Evolutionary conservation across 2,113 vertebrate species (phyloP), one percentile per base, ranked within the genome.

Genomic region (Gila orcuttii): DNA sequence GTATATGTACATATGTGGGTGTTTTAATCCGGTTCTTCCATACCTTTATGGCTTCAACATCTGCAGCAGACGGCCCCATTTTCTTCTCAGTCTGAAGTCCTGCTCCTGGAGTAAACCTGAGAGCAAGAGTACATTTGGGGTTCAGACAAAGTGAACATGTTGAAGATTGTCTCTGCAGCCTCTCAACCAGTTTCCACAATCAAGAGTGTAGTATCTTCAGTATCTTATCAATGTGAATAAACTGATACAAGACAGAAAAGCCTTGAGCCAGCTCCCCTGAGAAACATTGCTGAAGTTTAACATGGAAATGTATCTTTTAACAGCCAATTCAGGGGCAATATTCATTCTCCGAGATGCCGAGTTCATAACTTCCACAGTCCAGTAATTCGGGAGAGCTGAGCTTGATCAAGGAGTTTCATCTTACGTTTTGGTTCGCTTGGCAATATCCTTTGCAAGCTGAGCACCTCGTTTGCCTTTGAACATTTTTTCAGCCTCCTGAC

Each of bases 401-500:
- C 90, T 94, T 93, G 89, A 84, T 91, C 88, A 91, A 92, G 93
- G 91, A 91, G 91, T 92, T 89, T 93, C 93, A 85, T 96, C 98
- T 99, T 98, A 99, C 98, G 98, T 99, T 98, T 99, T 99, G 83
- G 96, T 95, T 96, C 96, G 97, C 95, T 95, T 98, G 96, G 96
- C 98, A 96, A 99, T 98, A 96, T 99, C 98, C 97, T 99, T 99
- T 95, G 98, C 98, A 95, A 99, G 97, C 90, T 99, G 98, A 95
- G 97, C 97, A 94, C 98, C 98, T 91, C 97, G 97, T 96, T 99
- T 99, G 95, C 98, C 98, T 95, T 98, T 99, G 96, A 99, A 99
- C 98, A 99, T 98, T 97, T 97, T 98, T 97, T 99, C 98, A 90
- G 98, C 98, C 94, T 99, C 98, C 95, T 99, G 96, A 90, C 98